A percentile compares a stretch with the other conserved stretches of the same genome.
Evolutionary conservation across 2,113 vertebrate genomes (phyloP).

Genomic region (Neogobius melanostomus): DNA sequence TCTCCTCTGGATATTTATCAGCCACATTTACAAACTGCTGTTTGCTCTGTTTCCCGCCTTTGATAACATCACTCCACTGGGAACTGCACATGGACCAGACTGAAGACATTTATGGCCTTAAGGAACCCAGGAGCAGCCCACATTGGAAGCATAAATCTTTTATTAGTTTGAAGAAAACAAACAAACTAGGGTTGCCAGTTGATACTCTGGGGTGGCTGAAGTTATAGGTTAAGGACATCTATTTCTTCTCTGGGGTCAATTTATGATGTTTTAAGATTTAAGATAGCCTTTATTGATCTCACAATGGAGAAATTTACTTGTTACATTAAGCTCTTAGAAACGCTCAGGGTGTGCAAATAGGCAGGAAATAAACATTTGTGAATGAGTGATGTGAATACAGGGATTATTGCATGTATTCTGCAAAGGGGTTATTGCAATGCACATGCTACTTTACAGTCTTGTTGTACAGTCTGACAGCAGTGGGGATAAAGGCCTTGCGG

Average conservation of each 20-base stretch:
- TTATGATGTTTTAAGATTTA: neutral
- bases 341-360: too few species aligned
- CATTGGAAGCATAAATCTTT: neutral
- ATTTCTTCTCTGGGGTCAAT: neutral
- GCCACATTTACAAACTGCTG: slow-evolving; percentile 29
- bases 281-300: neutral
- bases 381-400: too few species aligned
- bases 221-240: neutral
- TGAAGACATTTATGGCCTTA: neutral
- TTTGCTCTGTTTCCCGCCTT: slow-evolving; percentile 54
- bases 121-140: neutral
- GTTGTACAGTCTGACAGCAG: too few species aligned
- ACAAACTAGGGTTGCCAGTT: neutral
- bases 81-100: slow-evolving; percentile 4
- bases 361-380: too few species aligned
- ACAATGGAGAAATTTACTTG: neutral
- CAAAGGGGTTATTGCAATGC: too few species aligned
- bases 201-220: neutral
- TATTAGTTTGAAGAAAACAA: neutral
- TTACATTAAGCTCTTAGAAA: too few species aligned
- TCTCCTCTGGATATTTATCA: slow-evolving; percentile 33
- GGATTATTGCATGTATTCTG: too few species aligned
- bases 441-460: too few species aligned
- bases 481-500: too few species aligned
- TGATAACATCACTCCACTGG: slow-evolving; percentile 30